A percentile compares a stretch with the other conserved stretches of the same genome.
phyloP scores from a whole-genome alignment of 2,888 invertebrate genomes.

The Sphaeridia pumilis region DNA sequence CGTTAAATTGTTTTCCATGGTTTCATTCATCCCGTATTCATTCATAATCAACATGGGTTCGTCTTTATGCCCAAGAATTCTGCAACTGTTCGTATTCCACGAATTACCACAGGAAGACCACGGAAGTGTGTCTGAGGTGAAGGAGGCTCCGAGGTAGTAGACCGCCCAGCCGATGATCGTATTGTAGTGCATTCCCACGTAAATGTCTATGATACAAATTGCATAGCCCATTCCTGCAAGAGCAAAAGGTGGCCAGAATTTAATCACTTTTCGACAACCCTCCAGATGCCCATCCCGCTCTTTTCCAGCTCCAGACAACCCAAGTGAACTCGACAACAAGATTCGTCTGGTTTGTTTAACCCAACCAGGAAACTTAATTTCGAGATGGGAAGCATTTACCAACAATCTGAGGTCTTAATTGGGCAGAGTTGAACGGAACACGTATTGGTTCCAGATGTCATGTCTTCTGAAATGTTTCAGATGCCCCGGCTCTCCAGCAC shows the following conservation, averaged over 20 bases:
- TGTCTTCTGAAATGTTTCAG: too few relatives aligned
- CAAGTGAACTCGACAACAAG: too few relatives aligned
- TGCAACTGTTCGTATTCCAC: conserved; percentile 73
- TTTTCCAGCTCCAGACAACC: neutral
- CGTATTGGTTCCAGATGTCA: too few relatives aligned
- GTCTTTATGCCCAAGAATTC: conserved; percentile 45
- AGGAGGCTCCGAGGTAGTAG: conserved; percentile 75
- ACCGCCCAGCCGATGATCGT: conserved; percentile 94
- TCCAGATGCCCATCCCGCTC: neutral
- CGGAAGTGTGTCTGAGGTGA: conserved; percentile 59
- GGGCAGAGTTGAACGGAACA: too few relatives aligned
- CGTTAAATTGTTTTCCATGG: conserved; percentile 9
- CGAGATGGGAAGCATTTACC: too few relatives aligned
- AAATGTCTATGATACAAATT: conserved; percentile 88
- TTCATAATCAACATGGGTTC: conserved; percentile 35
- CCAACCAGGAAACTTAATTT: too few relatives aligned
- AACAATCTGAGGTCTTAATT: too few relatives aligned
- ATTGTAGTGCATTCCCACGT: conserved; percentile 91
- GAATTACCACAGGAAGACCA: conserved; percentile 77
- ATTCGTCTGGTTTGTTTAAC: too few relatives aligned
- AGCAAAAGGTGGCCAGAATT: conserved; percentile 8
- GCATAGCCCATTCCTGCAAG: conserved; percentile 82
- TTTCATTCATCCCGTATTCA: conserved; percentile 14
- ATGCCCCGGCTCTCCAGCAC: too few relatives aligned
- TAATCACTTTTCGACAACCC: neutral